Conservation (phyloP, 2,888 invertebrate genomes). For the Drosophila nr. medialis region DNA sequence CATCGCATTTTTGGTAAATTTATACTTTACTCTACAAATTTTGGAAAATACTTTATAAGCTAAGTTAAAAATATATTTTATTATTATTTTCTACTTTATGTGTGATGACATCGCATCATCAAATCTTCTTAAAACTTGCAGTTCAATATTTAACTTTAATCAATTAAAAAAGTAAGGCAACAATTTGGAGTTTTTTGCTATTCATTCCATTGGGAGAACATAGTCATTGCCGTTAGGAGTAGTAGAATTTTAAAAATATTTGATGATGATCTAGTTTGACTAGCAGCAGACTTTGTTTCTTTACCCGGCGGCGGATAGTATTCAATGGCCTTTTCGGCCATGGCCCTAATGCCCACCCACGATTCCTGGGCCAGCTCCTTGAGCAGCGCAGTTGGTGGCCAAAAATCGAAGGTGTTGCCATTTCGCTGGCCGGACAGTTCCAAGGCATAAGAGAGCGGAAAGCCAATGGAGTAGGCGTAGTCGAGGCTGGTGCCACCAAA, state of each 20-base stretch:
- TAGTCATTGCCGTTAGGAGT: slow-evolving; percentile 1
- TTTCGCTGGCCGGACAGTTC: slow-evolving; percentile 87
- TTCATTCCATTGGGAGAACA: not conserved
- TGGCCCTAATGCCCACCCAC: slow-evolving; percentile 85
- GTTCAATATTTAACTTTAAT: no score
- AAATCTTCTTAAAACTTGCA: not conserved
- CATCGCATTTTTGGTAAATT: not conserved
- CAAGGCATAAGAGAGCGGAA: slow-evolving; percentile 87
- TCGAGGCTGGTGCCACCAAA: slow-evolving; percentile 89
- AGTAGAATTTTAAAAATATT: slow-evolving; percentile 18
- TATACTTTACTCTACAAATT: not conserved
- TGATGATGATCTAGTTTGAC: not conserved
- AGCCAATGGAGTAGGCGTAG: slow-evolving; percentile 86
- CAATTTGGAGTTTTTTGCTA: not conserved
- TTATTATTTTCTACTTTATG: not conserved
- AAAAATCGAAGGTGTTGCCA: slow-evolving; percentile 85
- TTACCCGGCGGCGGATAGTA: slow-evolving; percentile 49
- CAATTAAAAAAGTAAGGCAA: not conserved
- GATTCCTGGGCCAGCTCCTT: slow-evolving; percentile 86
- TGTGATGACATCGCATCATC: not conserved
- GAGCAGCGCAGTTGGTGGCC: slow-evolving; percentile 86
- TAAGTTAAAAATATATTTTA: not conserved
- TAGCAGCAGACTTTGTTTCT: not conserved
- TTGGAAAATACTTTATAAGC: not conserved
- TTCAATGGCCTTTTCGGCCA: slow-evolving; percentile 74